These are phyloP conservation scores for Xenopus petersii DNA, from an alignment of 2,797 vertebrate species.

Conservation along the genomic window DNA sequence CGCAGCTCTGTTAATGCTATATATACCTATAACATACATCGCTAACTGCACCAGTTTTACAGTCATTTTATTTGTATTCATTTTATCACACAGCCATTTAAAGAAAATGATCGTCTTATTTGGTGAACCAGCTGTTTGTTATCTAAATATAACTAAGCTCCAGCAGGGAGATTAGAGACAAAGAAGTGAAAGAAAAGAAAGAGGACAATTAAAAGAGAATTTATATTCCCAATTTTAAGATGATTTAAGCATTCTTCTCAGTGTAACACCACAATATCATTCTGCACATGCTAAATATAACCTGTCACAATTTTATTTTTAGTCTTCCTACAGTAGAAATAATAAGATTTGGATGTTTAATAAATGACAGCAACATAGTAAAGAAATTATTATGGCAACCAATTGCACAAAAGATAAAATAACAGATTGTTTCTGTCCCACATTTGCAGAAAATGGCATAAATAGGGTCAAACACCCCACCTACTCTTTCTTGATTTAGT, in stretches of 20 bases:
- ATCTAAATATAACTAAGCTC: constrained; percentile 17
- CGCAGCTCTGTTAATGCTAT: no score
- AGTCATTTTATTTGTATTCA: neutral
- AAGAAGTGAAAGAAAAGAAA: neutral
- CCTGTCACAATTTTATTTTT: no score
- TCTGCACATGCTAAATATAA: neutral
- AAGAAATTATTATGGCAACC: no score
- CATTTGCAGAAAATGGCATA: no score
- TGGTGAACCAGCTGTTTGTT: constrained; percentile 2
- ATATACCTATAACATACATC: no score
- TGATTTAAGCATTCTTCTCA: neutral
- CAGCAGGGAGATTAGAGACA: neutral
- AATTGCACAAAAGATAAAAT: no score
- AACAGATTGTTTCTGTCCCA: no score
- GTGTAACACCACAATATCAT: neutral
- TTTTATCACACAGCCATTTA: constrained; percentile 14
- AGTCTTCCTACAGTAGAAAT: no score
- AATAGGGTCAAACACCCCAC: no score
- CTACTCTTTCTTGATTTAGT: no score
- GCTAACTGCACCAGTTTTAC: no score
- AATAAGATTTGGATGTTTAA: neutral
- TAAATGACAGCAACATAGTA: no score
- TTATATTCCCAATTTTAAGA: neutral
- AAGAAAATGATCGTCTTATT: constrained; percentile 24
- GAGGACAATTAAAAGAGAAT: neutral